Evolutionary conservation across 1,140 invertebrate species (phyloP).

Genomic region (Scaptomyza pallida): DNA sequence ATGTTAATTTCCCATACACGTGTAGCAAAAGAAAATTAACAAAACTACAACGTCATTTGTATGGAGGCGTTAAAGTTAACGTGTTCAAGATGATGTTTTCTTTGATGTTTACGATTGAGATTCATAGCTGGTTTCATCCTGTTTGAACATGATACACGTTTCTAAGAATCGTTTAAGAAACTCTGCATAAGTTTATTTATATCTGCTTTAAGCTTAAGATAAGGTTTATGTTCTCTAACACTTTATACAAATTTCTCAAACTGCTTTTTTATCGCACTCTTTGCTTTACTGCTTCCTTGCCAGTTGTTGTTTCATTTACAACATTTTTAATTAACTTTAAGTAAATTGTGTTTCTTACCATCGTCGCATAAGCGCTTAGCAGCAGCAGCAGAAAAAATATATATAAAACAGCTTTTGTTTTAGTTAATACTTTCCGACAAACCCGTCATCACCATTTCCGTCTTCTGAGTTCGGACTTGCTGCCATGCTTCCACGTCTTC

Average conservation of each 20-base stretch:
- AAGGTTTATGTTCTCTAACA: too few relatives aligned
- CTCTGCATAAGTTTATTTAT: too few relatives aligned
- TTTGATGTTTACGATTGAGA: too few relatives aligned
- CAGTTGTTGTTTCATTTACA: not conserved
- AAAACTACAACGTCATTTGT: slow-evolving; percentile 37
- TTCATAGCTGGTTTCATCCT: too few relatives aligned
- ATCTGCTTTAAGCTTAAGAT: too few relatives aligned
- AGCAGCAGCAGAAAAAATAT: too few relatives aligned
- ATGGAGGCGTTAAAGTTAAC: slow-evolving; percentile 26
- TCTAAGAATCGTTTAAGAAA: too few relatives aligned
- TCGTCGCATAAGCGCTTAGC: not conserved
- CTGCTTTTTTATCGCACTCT: not conserved
- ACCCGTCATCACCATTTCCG: slow-evolving; percentile 19
- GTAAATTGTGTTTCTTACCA: not conserved
- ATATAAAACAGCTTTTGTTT: slow-evolving; percentile 12
- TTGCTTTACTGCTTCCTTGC: not conserved
- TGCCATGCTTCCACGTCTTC: too few relatives aligned
- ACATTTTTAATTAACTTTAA: slow-evolving; percentile 12
- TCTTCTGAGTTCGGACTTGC: slow-evolving; percentile 1
- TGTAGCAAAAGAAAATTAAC: slow-evolving; percentile 19
- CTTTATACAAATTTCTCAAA: not conserved
- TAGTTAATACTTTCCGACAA: slow-evolving; percentile 8
- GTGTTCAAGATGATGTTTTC: not conserved
- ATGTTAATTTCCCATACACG: slow-evolving; percentile 55
- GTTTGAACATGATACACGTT: too few relatives aligned